A percentile compares a stretch with the other conserved stretches of the same genome.
Conservation (phyloP, 2,113 vertebrate species). For the Oncorhynchus gorbuscha region DNA sequence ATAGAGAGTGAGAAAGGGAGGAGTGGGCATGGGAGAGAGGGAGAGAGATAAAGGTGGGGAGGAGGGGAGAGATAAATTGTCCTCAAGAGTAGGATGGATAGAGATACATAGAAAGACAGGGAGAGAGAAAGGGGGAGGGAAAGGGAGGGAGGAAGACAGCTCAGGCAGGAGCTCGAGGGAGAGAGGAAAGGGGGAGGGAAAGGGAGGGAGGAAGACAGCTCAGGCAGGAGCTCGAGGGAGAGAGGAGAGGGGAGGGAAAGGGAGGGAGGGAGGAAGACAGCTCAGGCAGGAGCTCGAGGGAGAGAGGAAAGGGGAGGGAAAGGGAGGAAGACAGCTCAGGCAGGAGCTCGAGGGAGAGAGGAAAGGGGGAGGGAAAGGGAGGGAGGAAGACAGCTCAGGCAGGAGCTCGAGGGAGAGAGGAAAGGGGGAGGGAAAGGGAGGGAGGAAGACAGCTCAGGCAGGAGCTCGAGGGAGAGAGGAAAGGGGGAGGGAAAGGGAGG, state of each 20-base stretch:
- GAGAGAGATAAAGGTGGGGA: no score
- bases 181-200: background rate
- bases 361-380: background rate
- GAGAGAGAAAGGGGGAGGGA: no score
- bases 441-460: background rate
- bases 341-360: background rate
- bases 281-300: background rate
- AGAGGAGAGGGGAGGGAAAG: background rate
- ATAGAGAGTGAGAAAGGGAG: no score
- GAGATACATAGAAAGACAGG: no score
- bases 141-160: background rate
- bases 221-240: background rate
- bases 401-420: background rate
- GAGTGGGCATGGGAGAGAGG: no score
- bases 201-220: background rate
- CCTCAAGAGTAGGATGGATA: no score
- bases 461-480: background rate
- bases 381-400: background rate
- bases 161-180: background rate
- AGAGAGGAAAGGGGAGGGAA: background rate
- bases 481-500: background rate
- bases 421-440: background rate
- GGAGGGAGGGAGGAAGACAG: background rate
- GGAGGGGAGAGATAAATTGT: no score
- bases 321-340: background rate